Percentiles rank a stretch among this genome's conserved stretches.
These are phyloP conservation scores for Drosophila aldrichi DNA, from an alignment of 2,888 invertebrate genomes.

Conservation along the genomic window DNA sequence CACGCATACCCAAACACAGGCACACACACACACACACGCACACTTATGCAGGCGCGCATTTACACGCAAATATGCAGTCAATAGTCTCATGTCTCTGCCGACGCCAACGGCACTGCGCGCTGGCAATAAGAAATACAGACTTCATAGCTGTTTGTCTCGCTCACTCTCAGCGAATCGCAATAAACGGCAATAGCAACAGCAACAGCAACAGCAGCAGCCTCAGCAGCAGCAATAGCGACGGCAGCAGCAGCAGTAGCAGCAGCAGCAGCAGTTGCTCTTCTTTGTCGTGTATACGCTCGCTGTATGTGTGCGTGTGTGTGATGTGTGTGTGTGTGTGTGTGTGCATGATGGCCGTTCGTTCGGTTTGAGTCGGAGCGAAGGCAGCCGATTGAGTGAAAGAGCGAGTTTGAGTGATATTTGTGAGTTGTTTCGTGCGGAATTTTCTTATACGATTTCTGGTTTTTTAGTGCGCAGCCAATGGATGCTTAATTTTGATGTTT, in stretches of 20 bases:
- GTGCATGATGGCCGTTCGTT: conserved; percentile 74
- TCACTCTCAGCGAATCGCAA: conserved; percentile 47
- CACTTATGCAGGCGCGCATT: conserved; percentile 21
- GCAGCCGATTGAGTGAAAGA: conserved; percentile 57
- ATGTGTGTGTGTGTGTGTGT: conserved; percentile 25
- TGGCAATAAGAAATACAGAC: conserved; percentile 77
- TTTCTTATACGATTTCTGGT: conserved; percentile 58
- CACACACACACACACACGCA: conserved; percentile 21
- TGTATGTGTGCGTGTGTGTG: conserved; percentile 12
- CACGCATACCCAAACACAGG: conserved; percentile 22
- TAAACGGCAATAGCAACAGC: conserved; percentile 48
- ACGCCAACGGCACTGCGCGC: conserved; percentile 47
- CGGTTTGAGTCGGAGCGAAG: conserved; percentile 37
- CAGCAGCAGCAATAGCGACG: conserved; percentile 16
- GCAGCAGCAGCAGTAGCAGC: conserved; percentile 17
- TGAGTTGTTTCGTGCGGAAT: conserved; percentile 49
- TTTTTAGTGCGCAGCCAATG: conserved; percentile 70
- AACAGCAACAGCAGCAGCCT: not conserved
- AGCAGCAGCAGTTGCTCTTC: conserved; percentile 28
- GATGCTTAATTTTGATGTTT: conserved; percentile 77
- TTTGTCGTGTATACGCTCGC: conserved; percentile 15
- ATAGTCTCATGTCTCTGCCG: conserved; percentile 55
- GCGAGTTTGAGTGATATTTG: conserved; percentile 50
- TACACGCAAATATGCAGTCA: conserved; percentile 56
- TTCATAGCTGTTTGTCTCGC: conserved; percentile 62